phyloP scores from a whole-genome alignment of 2,797 vertebrate genomes.

The Parotocinclus haroldoi region DNA sequence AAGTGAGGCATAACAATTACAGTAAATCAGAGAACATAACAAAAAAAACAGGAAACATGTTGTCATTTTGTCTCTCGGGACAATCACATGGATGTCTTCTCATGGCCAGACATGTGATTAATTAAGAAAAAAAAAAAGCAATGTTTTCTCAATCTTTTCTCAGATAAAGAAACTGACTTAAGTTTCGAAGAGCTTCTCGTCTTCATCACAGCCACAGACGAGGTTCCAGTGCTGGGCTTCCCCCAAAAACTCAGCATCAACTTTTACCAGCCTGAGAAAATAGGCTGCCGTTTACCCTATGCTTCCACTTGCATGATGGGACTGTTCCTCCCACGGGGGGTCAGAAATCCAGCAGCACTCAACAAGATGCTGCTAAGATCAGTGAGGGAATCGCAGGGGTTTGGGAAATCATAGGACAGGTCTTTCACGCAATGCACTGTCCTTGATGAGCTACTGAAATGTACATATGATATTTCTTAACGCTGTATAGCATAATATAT shows the following conservation, averaged over 20 bases:
- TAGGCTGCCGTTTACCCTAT: constrained; percentile 46
- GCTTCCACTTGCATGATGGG: constrained; percentile 52
- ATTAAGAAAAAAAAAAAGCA: neutral
- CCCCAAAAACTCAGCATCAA: constrained; percentile 47
- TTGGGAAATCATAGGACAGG: constrained; percentile 28
- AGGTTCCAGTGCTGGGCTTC: constrained; percentile 59
- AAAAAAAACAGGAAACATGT: no score
- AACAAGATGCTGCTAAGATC: constrained; percentile 57
- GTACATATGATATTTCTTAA: no score
- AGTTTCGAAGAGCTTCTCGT: constrained; percentile 62
- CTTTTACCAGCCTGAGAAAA: constrained; percentile 61
- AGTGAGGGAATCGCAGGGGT: constrained; percentile 43
- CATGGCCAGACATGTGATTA: neutral
- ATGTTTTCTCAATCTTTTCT: neutral
- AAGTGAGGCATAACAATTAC: no score
- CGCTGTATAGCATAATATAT: no score
- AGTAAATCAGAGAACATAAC: no score
- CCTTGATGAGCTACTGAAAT: neutral
- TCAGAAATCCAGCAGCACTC: constrained; percentile 42
- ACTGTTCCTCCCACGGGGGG: constrained; percentile 57
- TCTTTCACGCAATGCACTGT: neutral
- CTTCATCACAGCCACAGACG: constrained; percentile 61
- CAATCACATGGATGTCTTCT: no score
- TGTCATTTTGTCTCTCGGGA: no score
- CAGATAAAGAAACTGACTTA: constrained; percentile 40